Conservation (phyloP, 2,888 invertebrate species). For the Adelognathus sp. region DNA sequence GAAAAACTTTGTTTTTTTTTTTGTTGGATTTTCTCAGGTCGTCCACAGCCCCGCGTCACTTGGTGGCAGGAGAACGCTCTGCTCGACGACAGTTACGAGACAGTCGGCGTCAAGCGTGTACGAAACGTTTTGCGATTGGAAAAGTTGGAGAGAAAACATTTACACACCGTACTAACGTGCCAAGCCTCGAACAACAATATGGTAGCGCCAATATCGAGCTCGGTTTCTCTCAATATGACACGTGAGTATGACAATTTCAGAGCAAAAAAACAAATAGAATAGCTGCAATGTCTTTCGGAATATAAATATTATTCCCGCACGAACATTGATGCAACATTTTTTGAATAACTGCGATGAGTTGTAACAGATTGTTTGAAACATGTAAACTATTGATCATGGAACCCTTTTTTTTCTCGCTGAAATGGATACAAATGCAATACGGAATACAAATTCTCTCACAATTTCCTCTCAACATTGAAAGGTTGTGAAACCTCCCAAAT, state of each 20-base stretch:
- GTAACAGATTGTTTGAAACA: too few relatives aligned
- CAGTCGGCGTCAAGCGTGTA: constrained; percentile 86
- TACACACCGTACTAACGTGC: constrained; percentile 87
- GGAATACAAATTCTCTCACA: too few relatives aligned
- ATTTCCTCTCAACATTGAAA: too few relatives aligned
- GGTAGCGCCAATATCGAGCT: constrained; percentile 86
- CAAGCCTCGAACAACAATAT: constrained; percentile 89
- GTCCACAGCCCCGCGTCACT: constrained; percentile 88
- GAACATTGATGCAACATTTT: too few relatives aligned
- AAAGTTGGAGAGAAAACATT: constrained; percentile 86
- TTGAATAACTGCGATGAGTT: too few relatives aligned
- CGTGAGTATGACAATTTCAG: constrained; percentile 83
- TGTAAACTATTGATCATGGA: too few relatives aligned
- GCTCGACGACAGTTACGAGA: constrained; percentile 87
- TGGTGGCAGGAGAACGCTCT: constrained; percentile 91
- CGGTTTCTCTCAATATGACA: constrained; percentile 87
- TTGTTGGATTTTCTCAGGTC: constrained; percentile 84
- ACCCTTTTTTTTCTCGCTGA: too few relatives aligned
- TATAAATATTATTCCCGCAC: neutral
- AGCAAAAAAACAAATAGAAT: neutral
- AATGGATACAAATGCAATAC: too few relatives aligned
- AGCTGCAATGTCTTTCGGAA: neutral
- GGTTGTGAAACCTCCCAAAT: too few relatives aligned
- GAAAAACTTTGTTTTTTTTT: neutral
- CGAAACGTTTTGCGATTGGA: constrained; percentile 87